Conservation (phyloP, 2,113 vertebrate species). For the Heterotilapia buettikoferi region DNA sequence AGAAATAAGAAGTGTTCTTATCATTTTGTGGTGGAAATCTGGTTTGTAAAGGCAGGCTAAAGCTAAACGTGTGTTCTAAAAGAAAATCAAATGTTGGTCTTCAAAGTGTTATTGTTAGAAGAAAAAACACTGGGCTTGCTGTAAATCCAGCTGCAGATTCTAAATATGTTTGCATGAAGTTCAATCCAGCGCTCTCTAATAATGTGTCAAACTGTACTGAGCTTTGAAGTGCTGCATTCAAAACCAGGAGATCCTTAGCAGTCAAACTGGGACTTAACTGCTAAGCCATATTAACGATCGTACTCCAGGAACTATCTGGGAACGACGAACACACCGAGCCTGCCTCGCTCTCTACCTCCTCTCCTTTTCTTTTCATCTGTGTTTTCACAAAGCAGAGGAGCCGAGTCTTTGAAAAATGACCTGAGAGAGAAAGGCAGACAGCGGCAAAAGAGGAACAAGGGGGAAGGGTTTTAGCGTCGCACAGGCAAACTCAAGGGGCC, state of each 20-base stretch:
- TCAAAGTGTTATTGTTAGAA: not conserved
- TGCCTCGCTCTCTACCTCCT: not conserved
- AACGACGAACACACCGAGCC: not conserved
- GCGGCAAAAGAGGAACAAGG: constrained; percentile 11
- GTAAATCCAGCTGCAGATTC: not conserved
- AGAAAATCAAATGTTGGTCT: not conserved
- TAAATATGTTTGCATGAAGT: not conserved
- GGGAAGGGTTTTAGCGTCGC: constrained; percentile 1
- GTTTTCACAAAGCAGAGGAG: constrained; percentile 30
- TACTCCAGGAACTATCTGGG: constrained; percentile 22
- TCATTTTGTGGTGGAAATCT: not conserved
- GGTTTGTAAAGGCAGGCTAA: not conserved
- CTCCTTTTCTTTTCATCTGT: constrained; percentile 25
- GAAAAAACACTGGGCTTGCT: not conserved
- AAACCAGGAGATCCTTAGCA: constrained; percentile 31
- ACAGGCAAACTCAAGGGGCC: constrained; percentile 14
- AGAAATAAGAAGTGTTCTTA: not conserved
- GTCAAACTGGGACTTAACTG: constrained; percentile 27
- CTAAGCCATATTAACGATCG: constrained; percentile 37
- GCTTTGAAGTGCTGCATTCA: not conserved
- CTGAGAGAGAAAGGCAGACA: constrained; percentile 23
- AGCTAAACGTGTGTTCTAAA: not conserved
- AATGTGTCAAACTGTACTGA: not conserved
- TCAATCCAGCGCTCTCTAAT: not conserved
- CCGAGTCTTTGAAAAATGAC: constrained; percentile 55